Evolutionary conservation across 2,888 invertebrate species (phyloP).

Genomic region (Drosophila neutralis): DNA sequence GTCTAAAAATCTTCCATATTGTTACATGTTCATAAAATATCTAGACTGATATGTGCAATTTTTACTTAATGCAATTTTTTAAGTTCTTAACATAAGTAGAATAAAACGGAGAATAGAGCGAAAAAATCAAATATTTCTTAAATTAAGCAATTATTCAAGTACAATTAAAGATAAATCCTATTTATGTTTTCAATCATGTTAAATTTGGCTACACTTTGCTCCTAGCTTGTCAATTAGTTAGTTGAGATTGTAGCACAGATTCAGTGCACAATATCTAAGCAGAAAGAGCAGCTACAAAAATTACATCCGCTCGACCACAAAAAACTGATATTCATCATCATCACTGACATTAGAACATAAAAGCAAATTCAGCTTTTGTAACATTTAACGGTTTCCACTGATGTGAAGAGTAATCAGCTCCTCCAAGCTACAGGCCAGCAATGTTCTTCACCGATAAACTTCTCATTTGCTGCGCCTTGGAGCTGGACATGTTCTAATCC

Average conservation of each 20-base stretch:
- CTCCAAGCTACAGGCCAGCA: conserved; percentile 8
- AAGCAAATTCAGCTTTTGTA: conserved; percentile 83
- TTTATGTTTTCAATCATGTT: neutral
- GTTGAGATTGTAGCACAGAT: conserved; percentile 41
- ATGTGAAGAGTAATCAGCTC: conserved; percentile 41
- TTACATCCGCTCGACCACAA: conserved; percentile 33
- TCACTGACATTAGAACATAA: conserved; percentile 53
- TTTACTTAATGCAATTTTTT: neutral
- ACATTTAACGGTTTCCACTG: conserved; percentile 81
- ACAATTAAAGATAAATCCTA: neutral
- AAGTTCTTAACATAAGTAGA: neutral
- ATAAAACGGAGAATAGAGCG: neutral
- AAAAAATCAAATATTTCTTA: neutral
- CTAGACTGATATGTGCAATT: neutral
- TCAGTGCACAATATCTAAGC: neutral
- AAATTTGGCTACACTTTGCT: conserved; percentile 4
- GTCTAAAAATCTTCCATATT: neutral
- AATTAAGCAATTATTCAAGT: neutral
- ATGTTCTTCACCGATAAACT: conserved; percentile 29
- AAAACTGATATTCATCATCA: conserved; percentile 31
- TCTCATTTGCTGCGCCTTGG: conserved; percentile 25
- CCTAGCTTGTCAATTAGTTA: conserved; percentile 61
- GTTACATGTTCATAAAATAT: neutral
- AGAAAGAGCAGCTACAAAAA: conserved; percentile 25
- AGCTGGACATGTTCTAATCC: conserved; percentile 37